Evolutionary conservation across 2,888 invertebrate species (phyloP).

Genomic region (Drosophila quinaria): DNA sequence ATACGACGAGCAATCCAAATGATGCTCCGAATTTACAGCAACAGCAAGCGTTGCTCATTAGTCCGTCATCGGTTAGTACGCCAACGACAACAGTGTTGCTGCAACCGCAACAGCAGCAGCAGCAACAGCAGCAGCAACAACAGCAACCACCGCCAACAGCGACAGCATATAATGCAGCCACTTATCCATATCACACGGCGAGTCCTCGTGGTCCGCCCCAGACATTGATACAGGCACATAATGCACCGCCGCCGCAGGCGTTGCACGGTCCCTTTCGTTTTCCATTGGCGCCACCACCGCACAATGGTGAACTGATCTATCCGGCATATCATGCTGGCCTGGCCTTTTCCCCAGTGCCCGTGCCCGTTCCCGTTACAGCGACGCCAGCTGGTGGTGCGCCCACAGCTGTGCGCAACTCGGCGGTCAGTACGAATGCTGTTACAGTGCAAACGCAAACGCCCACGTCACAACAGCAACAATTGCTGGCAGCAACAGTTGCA

Average conservation of each 20-base stretch:
- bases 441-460: constrained; percentile 77
- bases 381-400: constrained; percentile 58
- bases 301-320: constrained; percentile 87
- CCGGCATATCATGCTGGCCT: constrained; percentile 85
- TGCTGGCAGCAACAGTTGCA: constrained; percentile 85
- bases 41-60: constrained; percentile 80
- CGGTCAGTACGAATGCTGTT: constrained; percentile 67
- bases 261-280: constrained; percentile 80
- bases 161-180: constrained; percentile 67
- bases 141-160: constrained; percentile 66
- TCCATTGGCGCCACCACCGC: constrained; percentile 86
- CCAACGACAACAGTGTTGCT: constrained; percentile 74
- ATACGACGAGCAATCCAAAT: constrained; percentile 63
- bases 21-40: constrained; percentile 59
- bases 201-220: constrained; percentile 71
- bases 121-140: constrained; percentile 24
- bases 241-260: constrained; percentile 76
- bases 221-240: constrained; percentile 80
- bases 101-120: constrained; percentile 75
- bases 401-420: constrained; percentile 62
- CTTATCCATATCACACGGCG: constrained; percentile 83
- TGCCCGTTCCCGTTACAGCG: constrained; percentile 70
- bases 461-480: constrained; percentile 59
- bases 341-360: constrained; percentile 75
- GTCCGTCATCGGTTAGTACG: constrained; percentile 79